These are phyloP conservation scores for Antigone vipio DNA, from an alignment of 2,113 vertebrate genomes.

Conservation along the genomic window DNA sequence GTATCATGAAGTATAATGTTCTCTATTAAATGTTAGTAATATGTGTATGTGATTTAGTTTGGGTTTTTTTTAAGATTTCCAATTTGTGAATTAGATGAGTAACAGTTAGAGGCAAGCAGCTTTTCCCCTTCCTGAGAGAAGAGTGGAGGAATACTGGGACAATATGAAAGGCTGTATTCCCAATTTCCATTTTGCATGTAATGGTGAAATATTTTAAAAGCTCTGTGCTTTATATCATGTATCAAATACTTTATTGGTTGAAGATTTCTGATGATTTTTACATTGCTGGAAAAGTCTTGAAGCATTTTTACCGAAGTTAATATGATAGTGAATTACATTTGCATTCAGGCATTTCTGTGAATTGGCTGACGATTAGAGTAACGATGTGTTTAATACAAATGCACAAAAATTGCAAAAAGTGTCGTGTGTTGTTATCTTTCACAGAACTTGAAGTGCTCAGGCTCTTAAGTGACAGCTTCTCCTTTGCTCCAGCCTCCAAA, in stretches of 20 bases:
- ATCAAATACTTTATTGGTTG: background rate
- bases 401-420: background rate
- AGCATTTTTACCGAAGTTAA: constrained; percentile 24
- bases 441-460: constrained; percentile 17
- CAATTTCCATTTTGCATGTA: background rate
- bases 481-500: constrained; percentile 21
- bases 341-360: constrained; percentile 19
- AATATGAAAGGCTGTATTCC: background rate
- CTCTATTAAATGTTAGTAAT: background rate
- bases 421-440: background rate
- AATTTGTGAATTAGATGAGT: background rate
- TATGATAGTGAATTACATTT: background rate
- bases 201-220: background rate
- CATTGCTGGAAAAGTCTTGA: background rate
- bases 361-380: constrained; percentile 18
- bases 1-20: background rate
- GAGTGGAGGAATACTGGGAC: background rate
- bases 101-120: background rate
- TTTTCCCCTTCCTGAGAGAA: constrained; percentile 5
- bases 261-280: constrained; percentile 7
- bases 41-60: background rate
- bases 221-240: background rate
- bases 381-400: background rate
- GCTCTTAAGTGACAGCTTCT: constrained; percentile 35
- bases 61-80: background rate